Percentiles rank a stretch among this genome's conserved stretches.
phyloP scores from a whole-genome alignment of 2,113 vertebrate genomes.

The Probosciger aterrimus region DNA sequence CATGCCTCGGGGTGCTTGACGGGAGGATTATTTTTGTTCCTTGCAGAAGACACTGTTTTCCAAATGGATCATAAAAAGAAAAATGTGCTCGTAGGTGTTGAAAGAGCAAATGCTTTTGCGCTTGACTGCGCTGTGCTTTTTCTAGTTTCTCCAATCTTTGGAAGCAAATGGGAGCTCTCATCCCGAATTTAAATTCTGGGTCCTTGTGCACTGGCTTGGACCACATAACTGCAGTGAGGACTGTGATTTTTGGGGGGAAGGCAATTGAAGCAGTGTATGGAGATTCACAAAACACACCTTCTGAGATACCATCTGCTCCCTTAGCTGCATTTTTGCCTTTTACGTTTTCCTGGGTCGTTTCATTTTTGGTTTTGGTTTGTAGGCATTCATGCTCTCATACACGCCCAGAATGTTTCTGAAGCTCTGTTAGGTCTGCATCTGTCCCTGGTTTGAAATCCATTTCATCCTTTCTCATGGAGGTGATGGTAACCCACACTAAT shows the following conservation, averaged over 20 bases:
- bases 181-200: neutral
- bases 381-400: neutral
- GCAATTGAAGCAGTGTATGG: neutral
- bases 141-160: neutral
- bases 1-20: conserved; percentile 38
- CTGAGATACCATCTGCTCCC: neutral
- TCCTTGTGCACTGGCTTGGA: neutral
- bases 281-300: neutral
- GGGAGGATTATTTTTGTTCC: conserved; percentile 42
- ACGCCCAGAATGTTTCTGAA: neutral
- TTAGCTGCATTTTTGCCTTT: neutral
- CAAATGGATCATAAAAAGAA: conserved; percentile 35
- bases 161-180: neutral
- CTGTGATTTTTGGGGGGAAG: neutral
- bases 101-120: conserved; percentile 31
- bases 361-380: neutral
- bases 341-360: neutral
- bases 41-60: conserved; percentile 47
- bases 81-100: conserved; percentile 53
- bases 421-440: neutral
- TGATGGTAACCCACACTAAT: neutral
- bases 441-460: neutral
- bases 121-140: conserved; percentile 23
- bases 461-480: neutral
- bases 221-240: neutral